phyloP scores from a whole-genome alignment of 1,140 invertebrate genomes.

The Prorops nasuta region DNA sequence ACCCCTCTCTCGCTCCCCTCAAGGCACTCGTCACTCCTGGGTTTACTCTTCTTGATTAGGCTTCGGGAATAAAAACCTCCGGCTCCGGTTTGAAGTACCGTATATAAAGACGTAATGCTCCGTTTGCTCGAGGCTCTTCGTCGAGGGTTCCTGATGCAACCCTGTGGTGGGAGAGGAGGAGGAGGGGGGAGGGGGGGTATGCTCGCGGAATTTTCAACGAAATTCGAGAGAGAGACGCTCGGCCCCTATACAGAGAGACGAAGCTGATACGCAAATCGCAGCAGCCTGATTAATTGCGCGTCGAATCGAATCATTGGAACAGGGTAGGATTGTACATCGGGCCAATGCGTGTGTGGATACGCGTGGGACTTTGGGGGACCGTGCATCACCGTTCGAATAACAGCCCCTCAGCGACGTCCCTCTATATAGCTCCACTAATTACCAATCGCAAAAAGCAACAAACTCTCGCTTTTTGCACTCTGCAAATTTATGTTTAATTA shows the following conservation, averaged over 20 bases:
- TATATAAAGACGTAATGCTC: slow-evolving; percentile 20
- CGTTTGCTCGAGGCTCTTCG: background rate
- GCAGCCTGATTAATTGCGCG: slow-evolving; percentile 25
- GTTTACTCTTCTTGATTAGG: slow-evolving; percentile 58
- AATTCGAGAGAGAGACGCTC: slow-evolving; percentile 3
- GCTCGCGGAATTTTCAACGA: slow-evolving; percentile 3
- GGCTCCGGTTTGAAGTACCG: slow-evolving; percentile 7
- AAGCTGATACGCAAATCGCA: slow-evolving; percentile 17
- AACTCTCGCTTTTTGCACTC: no score
- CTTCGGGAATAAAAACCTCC: slow-evolving; percentile 30
- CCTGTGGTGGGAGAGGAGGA: background rate
- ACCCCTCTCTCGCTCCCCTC: slow-evolving; percentile 21
- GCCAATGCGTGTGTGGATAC: background rate
- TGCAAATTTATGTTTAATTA: no score
- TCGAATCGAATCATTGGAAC: slow-evolving; percentile 25
- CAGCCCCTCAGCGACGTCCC: background rate
- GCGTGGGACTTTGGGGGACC: background rate
- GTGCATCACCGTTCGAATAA: slow-evolving; percentile 4
- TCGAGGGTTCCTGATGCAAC: background rate
- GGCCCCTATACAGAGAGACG: slow-evolving; percentile 12
- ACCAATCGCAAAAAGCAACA: no score
- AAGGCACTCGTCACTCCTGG: slow-evolving; percentile 36
- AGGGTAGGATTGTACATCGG: slow-evolving; percentile 9
- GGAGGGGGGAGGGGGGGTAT: slow-evolving; percentile 3
- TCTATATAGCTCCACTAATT: no score